Evolutionary conservation across 2,888 invertebrate genomes (phyloP), one percentile per base, ranked within the genome.

Genomic region (Nineta flava): DNA sequence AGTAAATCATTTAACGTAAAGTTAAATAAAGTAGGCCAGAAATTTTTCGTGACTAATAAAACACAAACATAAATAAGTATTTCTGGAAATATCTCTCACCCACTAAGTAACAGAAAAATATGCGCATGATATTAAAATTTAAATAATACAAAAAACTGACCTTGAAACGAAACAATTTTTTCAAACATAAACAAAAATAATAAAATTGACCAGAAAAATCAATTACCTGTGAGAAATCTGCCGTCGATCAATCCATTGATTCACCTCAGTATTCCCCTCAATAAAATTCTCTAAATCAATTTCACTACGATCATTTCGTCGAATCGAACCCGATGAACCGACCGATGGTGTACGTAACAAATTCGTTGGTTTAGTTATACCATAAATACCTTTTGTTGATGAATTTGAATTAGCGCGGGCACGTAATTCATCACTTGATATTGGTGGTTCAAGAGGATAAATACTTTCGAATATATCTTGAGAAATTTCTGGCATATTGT

Each of bases 151-250:
- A n/a, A 5, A 38, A 35, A 35, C 35, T 3, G 35, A 13, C n/a
- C 38, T 38, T 15, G 15, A n/a, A 38, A 38, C n/a, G 15, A n/a
- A 38, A 38, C n/a, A 15, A 13, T 13, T 38, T n/a, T n/a, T 6
- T 13, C 5, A 15, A 13, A 38, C 15, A 12, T 44, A 17, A 19
- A 19, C 19, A 16, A 45, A 45, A 19, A 45, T 26, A 19, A 45
- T 26, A 38, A 17, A 19, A 47, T 15, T 34, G 10, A n/a, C 7
- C n/a, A n/a, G 7, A 26, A 26, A 26, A 26, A 26, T 6, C 4
- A 38, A 3, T 59, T 65, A 78, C 78, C 78, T 78, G 71, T 77
- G 76, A 46, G 72, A 70, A 13, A 75, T 61, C 26, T 69, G 71
- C 56, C 79, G 66, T 58, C 72, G 72, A 62, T 78, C 76, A 52